Base-by-base conservation (phyloP, 2,797 vertebrate species). In the Antennarius maculatus region DNA sequence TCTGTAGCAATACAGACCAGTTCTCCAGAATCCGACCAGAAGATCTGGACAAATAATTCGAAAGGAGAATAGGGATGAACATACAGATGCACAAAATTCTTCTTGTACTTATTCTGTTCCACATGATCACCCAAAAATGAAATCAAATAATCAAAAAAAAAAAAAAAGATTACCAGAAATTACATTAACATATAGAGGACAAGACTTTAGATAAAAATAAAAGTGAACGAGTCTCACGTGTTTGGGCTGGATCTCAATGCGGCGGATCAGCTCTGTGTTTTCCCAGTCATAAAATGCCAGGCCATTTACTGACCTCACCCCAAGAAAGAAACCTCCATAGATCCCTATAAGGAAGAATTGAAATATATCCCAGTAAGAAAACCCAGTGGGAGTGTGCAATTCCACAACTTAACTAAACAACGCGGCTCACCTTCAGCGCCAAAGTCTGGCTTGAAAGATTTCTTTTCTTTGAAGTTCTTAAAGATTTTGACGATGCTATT, bases 391-490 rank as follows among this genome's bases (percentile, higher is more conserved):
- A 31, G 3, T 13, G 27, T 50, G 13, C 16, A 39, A 49, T 52
- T 77, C 2, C 13, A 55, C 4, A 61, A 55, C 12, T 62, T 37
- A 17, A 45, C 7, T 5, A n/a, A 2, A n/a, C 5, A 65, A 6
- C 14, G 52, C 13, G 16, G 13, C 34, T 58, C 85, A 96, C 97
- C 96, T 93, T 99, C 97, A 74, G 97, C 97, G 85, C 97, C 97
- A 92, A 98, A 99, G 88, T 99, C 97, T n/a, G 97, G 97, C 83
- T 98, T 99, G 85, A 99, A 99, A 0, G 96, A 96, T 74, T 99
- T 99, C 89, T 98, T 99, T 89, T 99, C 97, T 85, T 99, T 99
- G 88, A 99, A 99, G 63, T 99, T 99, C 90, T 99, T 99, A 90
- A 99, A 99, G 88, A 99, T 95, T 90, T 99, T 99, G 53, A 99